Base-by-base conservation (phyloP, 2,797 vertebrate genomes). In the Melopsittacus undulatus region DNA sequence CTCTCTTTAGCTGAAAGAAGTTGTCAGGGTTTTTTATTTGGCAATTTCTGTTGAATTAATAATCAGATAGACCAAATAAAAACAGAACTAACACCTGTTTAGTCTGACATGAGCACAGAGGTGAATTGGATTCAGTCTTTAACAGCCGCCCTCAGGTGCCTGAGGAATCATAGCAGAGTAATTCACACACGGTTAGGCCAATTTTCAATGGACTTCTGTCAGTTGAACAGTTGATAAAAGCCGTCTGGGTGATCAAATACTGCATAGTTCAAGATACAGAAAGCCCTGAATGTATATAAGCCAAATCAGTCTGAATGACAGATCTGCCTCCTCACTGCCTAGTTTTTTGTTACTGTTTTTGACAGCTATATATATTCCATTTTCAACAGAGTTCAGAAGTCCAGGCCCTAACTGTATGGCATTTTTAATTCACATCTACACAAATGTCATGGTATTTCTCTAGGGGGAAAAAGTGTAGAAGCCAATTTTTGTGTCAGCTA, bases 371-470 rank as follows among this genome's bases (percentile, higher is more conserved):
- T 87, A 77, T 77, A 92, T 84, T 95, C 68, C 76, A 87, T 91
- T 94, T 94, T 89, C 85, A 79, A 69, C 56, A 74, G 87, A 94
- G 88, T 80, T 94, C 93, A 88, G 92, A 95, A 96, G 90, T 94
- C 94, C 76, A 92, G 64, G 73, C 61, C 48, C 52, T 93, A 94
- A 91, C 76, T 90, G 79, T 86, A 80, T 63, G 88, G 92, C 86
- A 95, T 95, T 96, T 96, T 95, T 94, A 92, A 96, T 96, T 94
- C 92, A 87, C 77, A 89, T 90, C 94, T 89, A 91, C 81, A 93
- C 81, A 96, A 95, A 96, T 95, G 94, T 94, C 91, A 95, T 74
- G 91, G 79, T 67, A 96, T 92, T 96, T 97, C 81, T 95, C 89
- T 68, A 57, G 32, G 70, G 64, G 27, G 7, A 57, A 49, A 69